Base-by-base conservation (phyloP, 2,797 vertebrate genomes). In the Amphiprion clarkii region DNA sequence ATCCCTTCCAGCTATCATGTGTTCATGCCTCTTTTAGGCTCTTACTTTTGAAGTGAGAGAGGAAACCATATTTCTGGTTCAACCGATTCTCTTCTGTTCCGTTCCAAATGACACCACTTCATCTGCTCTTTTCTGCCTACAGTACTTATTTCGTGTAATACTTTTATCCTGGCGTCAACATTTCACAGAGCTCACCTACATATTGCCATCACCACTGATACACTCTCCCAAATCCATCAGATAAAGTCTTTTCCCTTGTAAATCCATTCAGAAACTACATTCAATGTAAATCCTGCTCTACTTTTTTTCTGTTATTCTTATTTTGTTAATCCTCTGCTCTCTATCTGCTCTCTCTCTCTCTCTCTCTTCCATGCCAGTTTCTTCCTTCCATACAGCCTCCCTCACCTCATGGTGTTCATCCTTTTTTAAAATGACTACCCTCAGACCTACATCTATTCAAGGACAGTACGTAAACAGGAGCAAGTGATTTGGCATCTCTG, bases 121-220 rank as follows among this genome's bases (percentile, higher is more conserved):
- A 77, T 78, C 70, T 76, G 71, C 74, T 84, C 60, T 48, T 70
- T 67, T 74, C 70, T 74, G 69, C 62, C 80, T 73, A 78, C 71
- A 70, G 74, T 77, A 67, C 79, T 83, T 72, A 77, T 75, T 76
- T 83, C 60, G 67, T 85, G 70, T 84, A 86, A 84, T 81, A 84
- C 82, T 71, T 90, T 85, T 89, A 90, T 90, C 88, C 82, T 10
- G n/a, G 74, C 31, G 6, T 86, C 84, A 88, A 84, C 76, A 79
- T 84, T 81, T 85, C 60, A 74, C 55, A 68, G 68, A 79, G 71
- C 80, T 90, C 82, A 84, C 85, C 83, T 75, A 63, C 68, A 2
- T 78, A 82, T 82, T 82, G 72, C 33, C 54, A 48, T 44, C 79
- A 76, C 78, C 67, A 67, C 70, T 53, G 73, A 78, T 81, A 82